Percentiles rank a stretch among this genome's conserved stretches.
Evolutionary conservation across 1,140 invertebrate genomes (phyloP).

Genomic region (Habropoda laboriosa): DNA sequence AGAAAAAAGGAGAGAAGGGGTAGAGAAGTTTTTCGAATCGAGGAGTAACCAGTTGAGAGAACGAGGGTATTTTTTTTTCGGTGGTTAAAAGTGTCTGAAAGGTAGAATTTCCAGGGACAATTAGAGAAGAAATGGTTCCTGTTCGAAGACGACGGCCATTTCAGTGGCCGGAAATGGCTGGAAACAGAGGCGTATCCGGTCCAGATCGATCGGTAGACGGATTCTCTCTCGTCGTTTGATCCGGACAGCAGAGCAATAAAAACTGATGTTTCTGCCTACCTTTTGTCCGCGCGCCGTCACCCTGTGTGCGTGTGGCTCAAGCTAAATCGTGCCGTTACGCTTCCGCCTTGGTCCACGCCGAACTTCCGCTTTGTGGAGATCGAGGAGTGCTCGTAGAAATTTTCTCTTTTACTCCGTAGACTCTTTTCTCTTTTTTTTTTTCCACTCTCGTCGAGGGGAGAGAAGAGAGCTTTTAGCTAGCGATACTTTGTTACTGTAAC

Average conservation of each 20-base stretch:
- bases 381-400: not conserved
- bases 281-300: constrained; percentile 54
- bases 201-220: constrained; percentile 14
- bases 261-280: constrained; percentile 64
- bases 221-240: constrained; percentile 18
- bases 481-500: not conserved
- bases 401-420: not conserved
- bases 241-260: constrained; percentile 45
- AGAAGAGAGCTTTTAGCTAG: too few relatives aligned
- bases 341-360: not conserved
- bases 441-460: not conserved
- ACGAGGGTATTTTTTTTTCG: too few relatives aligned
- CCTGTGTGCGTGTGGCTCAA: constrained; percentile 39
- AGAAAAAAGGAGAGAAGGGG: too few relatives aligned
- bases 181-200: not conserved
- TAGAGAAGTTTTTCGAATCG: too few relatives aligned
- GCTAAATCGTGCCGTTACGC: not conserved
- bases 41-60: too few relatives aligned
- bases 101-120: constrained; percentile 22
- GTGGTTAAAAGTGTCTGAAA: too few relatives aligned
- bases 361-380: constrained; percentile 21
- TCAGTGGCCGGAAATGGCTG: constrained; percentile 7
- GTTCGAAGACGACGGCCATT: not conserved
- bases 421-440: not conserved
- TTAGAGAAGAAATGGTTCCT: constrained; percentile 21